Conservation (phyloP, 2,113 vertebrate genomes). For the Rattus rattus region DNA sequence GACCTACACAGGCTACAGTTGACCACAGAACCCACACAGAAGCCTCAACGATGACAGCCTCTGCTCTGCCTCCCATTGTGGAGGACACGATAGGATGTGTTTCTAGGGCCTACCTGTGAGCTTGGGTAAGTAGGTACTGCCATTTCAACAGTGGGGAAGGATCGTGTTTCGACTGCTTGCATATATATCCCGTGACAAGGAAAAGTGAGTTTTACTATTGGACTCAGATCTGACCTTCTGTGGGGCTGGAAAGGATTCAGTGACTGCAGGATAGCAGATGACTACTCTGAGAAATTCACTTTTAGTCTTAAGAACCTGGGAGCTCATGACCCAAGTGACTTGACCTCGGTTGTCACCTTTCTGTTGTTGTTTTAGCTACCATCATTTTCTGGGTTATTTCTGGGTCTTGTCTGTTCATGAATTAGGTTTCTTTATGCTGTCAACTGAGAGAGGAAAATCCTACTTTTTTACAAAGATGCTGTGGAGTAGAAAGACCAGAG, state of each 20-base stretch:
- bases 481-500: neutral
- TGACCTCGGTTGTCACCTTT: neutral
- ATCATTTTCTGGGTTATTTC: neutral
- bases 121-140: rapidly evolving
- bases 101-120: neutral
- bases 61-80: neutral
- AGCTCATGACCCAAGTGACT: neutral
- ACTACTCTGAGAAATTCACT: conserved; percentile 12
- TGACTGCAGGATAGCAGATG: neutral
- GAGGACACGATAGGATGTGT: neutral
- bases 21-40: neutral
- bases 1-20: neutral
- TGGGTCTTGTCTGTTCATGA: neutral
- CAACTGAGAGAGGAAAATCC: neutral
- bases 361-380: neutral
- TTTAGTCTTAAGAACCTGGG: neutral
- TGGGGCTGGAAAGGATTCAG: neutral
- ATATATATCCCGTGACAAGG: neutral
- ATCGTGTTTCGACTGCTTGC: neutral
- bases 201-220: conserved; percentile 25
- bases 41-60: neutral
- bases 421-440: conserved; percentile 1
- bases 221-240: conserved; percentile 9
- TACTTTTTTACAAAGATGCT: neutral
- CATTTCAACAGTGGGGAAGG: neutral